phyloP scores from a whole-genome alignment of 2,888 invertebrate genomes.

The Cephus runcator region DNA sequence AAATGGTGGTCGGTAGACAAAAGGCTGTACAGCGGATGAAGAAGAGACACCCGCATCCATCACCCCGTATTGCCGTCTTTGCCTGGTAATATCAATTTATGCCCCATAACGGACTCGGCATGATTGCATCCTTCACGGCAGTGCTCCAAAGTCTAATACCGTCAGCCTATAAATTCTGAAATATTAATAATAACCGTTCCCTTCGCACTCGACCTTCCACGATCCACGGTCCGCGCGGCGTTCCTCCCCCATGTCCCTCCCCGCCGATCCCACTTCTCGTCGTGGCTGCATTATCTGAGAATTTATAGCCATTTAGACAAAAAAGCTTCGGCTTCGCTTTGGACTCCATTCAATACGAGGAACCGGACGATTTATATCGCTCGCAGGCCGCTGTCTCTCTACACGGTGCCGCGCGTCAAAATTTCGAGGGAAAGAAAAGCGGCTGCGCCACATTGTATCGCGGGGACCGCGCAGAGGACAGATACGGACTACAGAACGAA shows the following conservation, averaged over 20 bases:
- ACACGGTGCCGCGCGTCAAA: slow-evolving; percentile 10
- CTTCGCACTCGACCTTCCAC: slow-evolving; percentile 23
- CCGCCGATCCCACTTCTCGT: slow-evolving; percentile 22
- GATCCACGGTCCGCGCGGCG: slow-evolving; percentile 18
- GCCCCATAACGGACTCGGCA: slow-evolving; percentile 31
- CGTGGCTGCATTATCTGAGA: slow-evolving; percentile 41
- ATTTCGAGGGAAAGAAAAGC: slow-evolving; percentile 8
- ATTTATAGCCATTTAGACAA: slow-evolving; percentile 53
- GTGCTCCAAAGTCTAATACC: slow-evolving; percentile 21
- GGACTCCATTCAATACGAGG: slow-evolving; percentile 43
- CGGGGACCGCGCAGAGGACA: background rate
- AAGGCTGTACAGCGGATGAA: background rate
- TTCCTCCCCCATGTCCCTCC: slow-evolving; percentile 18
- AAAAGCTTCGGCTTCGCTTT: slow-evolving; percentile 36
- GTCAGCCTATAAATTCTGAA: slow-evolving; percentile 43
- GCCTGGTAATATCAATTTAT: slow-evolving; percentile 38
- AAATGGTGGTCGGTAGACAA: background rate
- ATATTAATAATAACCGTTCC: slow-evolving; percentile 47
- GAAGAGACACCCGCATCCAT: slow-evolving; percentile 9
- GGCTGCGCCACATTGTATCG: background rate
- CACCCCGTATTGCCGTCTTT: slow-evolving; percentile 5
- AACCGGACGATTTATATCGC: slow-evolving; percentile 31
- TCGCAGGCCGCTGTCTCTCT: slow-evolving; percentile 6
- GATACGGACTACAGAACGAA: background rate
- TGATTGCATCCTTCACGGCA: slow-evolving; percentile 34